Base-by-base conservation (phyloP, 2,888 invertebrate genomes). In the Drosophila paramelanica region DNA sequence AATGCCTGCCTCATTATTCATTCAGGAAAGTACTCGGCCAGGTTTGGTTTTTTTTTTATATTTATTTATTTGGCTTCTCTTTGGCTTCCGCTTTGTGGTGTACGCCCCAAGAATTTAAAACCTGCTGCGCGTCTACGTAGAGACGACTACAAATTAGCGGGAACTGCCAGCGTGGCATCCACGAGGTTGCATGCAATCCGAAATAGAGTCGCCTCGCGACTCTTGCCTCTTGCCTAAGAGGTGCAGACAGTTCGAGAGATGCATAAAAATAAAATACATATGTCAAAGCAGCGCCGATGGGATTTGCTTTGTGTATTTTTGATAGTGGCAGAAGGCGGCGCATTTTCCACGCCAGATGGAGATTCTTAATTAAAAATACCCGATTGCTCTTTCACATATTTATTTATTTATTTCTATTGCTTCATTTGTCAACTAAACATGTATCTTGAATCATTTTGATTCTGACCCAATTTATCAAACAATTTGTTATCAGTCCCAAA, bases 81-180 rank as follows among this genome's bases (percentile, higher is more conserved):
- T 64, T 49, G 79, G 68, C 77, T 88, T 85, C 88, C 77, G 86
- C 75, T 85, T 73, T 51, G 45, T 49, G 46, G 64, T 39, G 67
- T 55, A 56, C 77, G 85, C 61, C 73, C 58, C 52, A 73, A 73
- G 82, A 88, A 82, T 82, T 71, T 73, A 42, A 82, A 88, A 73
- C 84, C 70, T 59, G 69, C 60, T 42, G 56, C 42, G n/a, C 14
- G 64, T 38, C 25, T n/a, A 42, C n/a, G 36, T 6, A 51, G 56
- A 49, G 62, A 56, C 45, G 65, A 43, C 67, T 68, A 86, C 88
- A 83, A 88, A 88, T 83, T 83, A 88, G 83, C 86, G 88, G 80
- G 74, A 88, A 82, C 83, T 82, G 86, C 72, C 77, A 77, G 52
- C 64, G 67, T 69, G 69, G 79, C 73, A 79, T 71, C 64, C 71